Base-by-base conservation (phyloP, 2,888 invertebrate species). In the Eugnorisma glareosa region DNA sequence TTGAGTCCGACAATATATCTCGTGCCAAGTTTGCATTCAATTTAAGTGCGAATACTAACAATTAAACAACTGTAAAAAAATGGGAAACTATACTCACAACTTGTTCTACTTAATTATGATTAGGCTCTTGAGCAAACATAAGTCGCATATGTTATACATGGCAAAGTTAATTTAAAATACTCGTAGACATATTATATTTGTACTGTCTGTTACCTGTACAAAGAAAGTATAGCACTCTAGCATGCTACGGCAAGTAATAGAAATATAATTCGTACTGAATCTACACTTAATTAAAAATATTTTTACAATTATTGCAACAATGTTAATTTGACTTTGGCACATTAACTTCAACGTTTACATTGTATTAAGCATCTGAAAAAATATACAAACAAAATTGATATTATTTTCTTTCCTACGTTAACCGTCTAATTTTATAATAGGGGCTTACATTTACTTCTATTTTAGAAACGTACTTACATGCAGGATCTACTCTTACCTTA, bases 291-390 rank as follows among this genome's bases (percentile, higher is more conserved):
- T 83, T 84, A 84, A 82, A 59, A 87, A 79, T 88, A 84, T 84
- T 85, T 87, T 81, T 87, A 90, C 75, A 90, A 89, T 90, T 93
- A 94, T 95, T 95, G 93, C 94, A 94, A 93, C 91, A 92, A 91
- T 88, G 88, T 91, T 88, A 88, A 88, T 89, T 90, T 91, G 90
- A 91, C 95, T 95, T 95, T 95, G 95, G 95, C 95, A 95, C 94
- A 92, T 92, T 89, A 85, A 89, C 86, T 90, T 92, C 84, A 87
- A 89, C 79, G 72, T 87, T 90, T 89, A 88, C 82, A 82, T 86
- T 87, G 80, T 83, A 81, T 83, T 72, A 81, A 79, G 64, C 75
- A 61, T 78, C 28, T 81, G 79, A 74, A 82, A 74, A 68, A 75
- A 71, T 77, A 75, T 79, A 82, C 73, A 80, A 81, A 80, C 67